Evolutionary conservation across 2,888 invertebrate species (phyloP).

Genomic region (Drosophila melanosoma): DNA sequence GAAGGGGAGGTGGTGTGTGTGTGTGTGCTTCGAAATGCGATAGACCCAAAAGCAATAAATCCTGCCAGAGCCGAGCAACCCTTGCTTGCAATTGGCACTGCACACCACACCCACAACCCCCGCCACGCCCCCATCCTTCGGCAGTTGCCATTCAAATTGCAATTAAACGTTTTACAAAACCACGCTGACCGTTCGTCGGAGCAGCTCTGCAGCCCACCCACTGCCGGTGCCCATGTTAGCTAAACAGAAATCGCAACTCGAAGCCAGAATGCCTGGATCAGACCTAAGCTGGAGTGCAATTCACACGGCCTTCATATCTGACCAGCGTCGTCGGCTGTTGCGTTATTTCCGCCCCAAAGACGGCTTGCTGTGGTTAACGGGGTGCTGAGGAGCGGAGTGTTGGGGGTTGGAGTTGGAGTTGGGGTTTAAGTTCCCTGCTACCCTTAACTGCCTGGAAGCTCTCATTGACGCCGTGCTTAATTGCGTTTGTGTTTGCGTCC

Average conservation of each 20-base stretch:
- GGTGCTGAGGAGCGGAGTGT: neutral
- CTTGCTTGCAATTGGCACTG: conserved; percentile 57
- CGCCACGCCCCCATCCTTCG: conserved; percentile 11
- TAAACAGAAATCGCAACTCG: conserved; percentile 55
- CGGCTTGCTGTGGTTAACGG: conserved; percentile 16
- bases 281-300: conserved; percentile 56
- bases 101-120: neutral
- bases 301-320: conserved; percentile 62
- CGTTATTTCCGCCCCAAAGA: conserved; percentile 73
- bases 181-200: conserved; percentile 73
- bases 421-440: neutral
- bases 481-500: conserved; percentile 78
- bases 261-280: conserved; percentile 39
- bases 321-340: conserved; percentile 64
- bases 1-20: neutral
- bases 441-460: conserved; percentile 28
- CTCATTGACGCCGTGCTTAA: conserved; percentile 79
- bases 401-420: no score
- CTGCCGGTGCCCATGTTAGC: conserved; percentile 60
- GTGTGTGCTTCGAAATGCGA: conserved; percentile 39
- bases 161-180: conserved; percentile 82
- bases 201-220: conserved; percentile 19
- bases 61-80: conserved; percentile 56
- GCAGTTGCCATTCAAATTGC: conserved; percentile 75
- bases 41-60: conserved; percentile 79